A percentile compares a stretch with the other conserved stretches of the same genome.
Conservation (phyloP, 2,888 invertebrate species). For the Cenopis cana region DNA sequence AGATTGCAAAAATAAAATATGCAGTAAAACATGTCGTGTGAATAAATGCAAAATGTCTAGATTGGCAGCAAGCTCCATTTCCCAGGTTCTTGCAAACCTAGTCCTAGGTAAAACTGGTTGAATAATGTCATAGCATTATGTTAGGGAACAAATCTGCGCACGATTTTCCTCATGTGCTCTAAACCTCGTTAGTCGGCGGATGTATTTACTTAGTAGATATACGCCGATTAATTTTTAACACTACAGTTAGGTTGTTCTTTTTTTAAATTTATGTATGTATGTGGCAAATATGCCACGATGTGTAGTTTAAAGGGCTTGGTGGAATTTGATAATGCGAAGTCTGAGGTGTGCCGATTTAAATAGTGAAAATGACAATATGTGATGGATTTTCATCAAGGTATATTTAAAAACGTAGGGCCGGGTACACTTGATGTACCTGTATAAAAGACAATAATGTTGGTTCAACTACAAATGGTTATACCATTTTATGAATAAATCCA, state of each 20-base stretch:
- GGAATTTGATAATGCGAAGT: neutral
- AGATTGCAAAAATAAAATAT: too few species aligned
- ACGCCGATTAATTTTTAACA: neutral
- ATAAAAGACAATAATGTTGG: neutral
- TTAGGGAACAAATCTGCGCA: neutral
- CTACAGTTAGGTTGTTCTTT: neutral
- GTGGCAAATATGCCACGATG: neutral
- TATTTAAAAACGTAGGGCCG: neutral
- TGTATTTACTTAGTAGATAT: neutral
- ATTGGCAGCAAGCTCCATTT: neutral
- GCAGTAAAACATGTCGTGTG: neutral
- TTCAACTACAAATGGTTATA: too few species aligned
- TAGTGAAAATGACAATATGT: neutral
- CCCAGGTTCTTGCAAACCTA: too few species aligned
- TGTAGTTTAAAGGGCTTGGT: neutral
- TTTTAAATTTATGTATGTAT: neutral
- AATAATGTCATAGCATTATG: constrained; percentile 10
- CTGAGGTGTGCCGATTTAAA: neutral
- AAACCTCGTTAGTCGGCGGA: neutral
- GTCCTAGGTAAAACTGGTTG: constrained; percentile 13
- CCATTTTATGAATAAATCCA: neutral
- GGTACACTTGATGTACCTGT: neutral
- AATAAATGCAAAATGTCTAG: neutral
- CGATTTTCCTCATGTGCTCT: constrained; percentile 11
- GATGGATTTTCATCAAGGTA: neutral